Evolutionary conservation across 1,140 invertebrate genomes (phyloP), one percentile per base, ranked within the genome.

Genomic region (Procambarus clarkii): DNA sequence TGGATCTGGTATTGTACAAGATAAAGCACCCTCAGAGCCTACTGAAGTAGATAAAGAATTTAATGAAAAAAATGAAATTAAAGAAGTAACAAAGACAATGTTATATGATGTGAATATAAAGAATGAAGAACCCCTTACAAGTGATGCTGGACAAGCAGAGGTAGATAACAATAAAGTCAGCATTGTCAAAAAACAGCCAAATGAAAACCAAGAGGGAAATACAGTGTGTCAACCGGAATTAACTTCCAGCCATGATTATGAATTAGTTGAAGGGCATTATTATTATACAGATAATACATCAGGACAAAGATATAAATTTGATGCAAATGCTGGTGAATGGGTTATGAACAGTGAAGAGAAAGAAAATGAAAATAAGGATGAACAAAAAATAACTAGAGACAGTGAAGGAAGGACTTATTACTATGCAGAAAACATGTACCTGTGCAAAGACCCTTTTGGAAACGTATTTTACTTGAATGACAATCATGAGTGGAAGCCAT

Each of bases 381-480:
- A 88, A n/a, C 79, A 85, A 24, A 34, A 90, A 18, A 78, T 85
- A 78, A 86, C 78, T 13, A 86, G 76, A 4, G 92, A 93, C 81
- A 91, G 84, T 50, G 91, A 93, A 86, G 92, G 92, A 18, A 85
- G 92, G 64, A 90, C 86, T n/a, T 93, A 91, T 54, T 93, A 93
- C 84, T 90, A 91, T 79, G 92, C 92, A 44, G 81, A 93, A 76
- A 83, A 88, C 34, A 78, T 90, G 71, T 92, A 93, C 74, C 54
- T 93, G 44, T 93, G 92, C 64, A 58, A 76, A 83, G 87, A 93
- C 60, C 54, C 86, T n/a, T 77, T 86, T 13, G 92, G 92, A 48
- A 88, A 93, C 86, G 89, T 92, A 4, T 93, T 90, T 86, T 93
- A 82, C 83, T 82, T 92, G 87, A 84, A 92, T 89, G 90, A 93